Percentiles rank a stretch among this genome's conserved stretches.
Evolutionary conservation across 2,797 vertebrate genomes (phyloP).

Genomic region (Botia almorhae): DNA sequence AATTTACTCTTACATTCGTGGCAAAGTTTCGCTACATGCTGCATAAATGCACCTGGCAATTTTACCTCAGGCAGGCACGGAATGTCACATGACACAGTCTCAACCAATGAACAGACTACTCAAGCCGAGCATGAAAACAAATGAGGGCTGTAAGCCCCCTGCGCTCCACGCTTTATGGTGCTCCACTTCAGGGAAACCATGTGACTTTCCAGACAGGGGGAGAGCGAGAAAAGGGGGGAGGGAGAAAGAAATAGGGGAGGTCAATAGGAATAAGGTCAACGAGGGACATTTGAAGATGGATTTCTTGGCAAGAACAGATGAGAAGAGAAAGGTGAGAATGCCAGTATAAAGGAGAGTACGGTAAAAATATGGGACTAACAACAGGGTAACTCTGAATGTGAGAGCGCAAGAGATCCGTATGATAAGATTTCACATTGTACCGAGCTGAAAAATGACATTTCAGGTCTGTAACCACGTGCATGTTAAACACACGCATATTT

Average conservation of each 20-base stretch:
- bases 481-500: no score
- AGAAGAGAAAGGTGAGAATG: slow-evolving; percentile 67
- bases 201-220: slow-evolving; percentile 79
- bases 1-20: slow-evolving; percentile 20
- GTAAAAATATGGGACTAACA: slow-evolving; percentile 51
- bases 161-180: slow-evolving; percentile 80
- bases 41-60: slow-evolving; percentile 39
- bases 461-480: background rate
- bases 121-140: slow-evolving; percentile 64
- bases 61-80: slow-evolving; percentile 25
- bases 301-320: slow-evolving; percentile 50
- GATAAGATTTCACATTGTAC: background rate
- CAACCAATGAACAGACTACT: slow-evolving; percentile 69
- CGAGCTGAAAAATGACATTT: slow-evolving; percentile 3
- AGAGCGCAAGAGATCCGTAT: background rate
- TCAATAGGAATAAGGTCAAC: slow-evolving; percentile 46
- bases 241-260: slow-evolving; percentile 53
- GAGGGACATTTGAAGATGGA: slow-evolving; percentile 45
- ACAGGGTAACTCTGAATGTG: background rate
- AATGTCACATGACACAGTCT: slow-evolving; percentile 57
- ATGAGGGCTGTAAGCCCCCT: slow-evolving; percentile 67
- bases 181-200: slow-evolving; percentile 84
- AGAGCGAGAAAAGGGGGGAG: slow-evolving; percentile 57
- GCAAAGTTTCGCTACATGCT: slow-evolving; percentile 24
- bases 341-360: slow-evolving; percentile 48